A percentile compares a stretch with the other conserved stretches of the same genome.
Evolutionary conservation across 2,113 vertebrate species (phyloP).

Genomic region (Rhombomys opimus): DNA sequence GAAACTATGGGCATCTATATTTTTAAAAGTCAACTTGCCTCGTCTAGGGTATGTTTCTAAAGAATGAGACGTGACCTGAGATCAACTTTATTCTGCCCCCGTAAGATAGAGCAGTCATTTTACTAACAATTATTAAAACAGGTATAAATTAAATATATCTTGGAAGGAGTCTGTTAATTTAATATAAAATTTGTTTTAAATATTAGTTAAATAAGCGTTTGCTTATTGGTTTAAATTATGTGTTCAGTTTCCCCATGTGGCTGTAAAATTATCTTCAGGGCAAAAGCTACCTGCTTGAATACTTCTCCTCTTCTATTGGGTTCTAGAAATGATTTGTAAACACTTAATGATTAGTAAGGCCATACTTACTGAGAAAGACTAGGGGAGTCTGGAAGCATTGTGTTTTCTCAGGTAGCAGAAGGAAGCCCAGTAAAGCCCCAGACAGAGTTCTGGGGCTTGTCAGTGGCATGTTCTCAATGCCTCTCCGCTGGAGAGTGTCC

Average conservation of each 20-base stretch:
- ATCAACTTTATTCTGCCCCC: slow-evolving; percentile 26
- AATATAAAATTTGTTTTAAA: slow-evolving; percentile 16
- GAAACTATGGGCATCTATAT: neutral
- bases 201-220: neutral
- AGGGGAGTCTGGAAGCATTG: neutral
- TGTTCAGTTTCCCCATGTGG: neutral
- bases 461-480: neutral
- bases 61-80: neutral
- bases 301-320: neutral
- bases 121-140: slow-evolving; percentile 1
- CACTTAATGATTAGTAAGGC: neutral
- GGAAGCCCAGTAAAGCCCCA: neutral
- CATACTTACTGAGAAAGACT: neutral
- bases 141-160: neutral
- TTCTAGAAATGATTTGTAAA: neutral
- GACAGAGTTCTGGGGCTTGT: neutral
- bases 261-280: neutral
- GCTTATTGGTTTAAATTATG: neutral
- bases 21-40: neutral
- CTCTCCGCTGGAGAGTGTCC: neutral
- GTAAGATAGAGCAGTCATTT: neutral
- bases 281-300: neutral
- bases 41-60: neutral
- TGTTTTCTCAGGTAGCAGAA: neutral
- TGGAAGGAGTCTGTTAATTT: slow-evolving; percentile 32